A percentile compares a stretch with the other conserved stretches of the same genome.
These are phyloP conservation scores for Luffia ferchaultella DNA, from an alignment of 2,888 invertebrate genomes.

Conservation along the genomic window DNA sequence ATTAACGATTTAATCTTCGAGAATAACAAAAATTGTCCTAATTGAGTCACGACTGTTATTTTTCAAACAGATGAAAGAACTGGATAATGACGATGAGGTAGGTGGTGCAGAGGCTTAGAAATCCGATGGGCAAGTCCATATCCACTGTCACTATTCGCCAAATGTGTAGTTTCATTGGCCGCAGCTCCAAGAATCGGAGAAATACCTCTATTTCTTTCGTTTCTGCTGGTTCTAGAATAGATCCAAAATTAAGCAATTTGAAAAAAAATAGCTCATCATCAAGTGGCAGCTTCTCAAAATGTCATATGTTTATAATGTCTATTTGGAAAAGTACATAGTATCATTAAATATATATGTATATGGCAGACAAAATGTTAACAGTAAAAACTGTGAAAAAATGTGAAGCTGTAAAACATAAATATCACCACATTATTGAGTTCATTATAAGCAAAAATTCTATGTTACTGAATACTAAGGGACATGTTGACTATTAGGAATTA, in stretches of 20 bases:
- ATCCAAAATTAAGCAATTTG: slow-evolving; percentile 3
- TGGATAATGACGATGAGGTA: slow-evolving; percentile 14
- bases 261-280: neutral
- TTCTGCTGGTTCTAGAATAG: slow-evolving; percentile 8
- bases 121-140: slow-evolving; percentile 7
- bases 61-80: slow-evolving; percentile 12
- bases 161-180: slow-evolving; percentile 7
- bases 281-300: neutral
- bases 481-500: too few relatives aligned
- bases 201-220: slow-evolving; percentile 8
- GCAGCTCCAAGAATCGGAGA: slow-evolving; percentile 9
- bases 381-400: neutral
- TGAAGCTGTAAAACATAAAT: too few relatives aligned
- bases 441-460: too few relatives aligned
- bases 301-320: neutral
- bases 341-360: neutral
- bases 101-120: slow-evolving; percentile 12
- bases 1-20: neutral
- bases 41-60: slow-evolving; percentile 3
- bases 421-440: too few relatives aligned
- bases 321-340: neutral
- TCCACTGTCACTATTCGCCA: slow-evolving; percentile 10
- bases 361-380: neutral
- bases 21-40: neutral
- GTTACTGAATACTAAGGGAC: too few relatives aligned